Conservation (phyloP, 2,888 invertebrate genomes). For the Tipula helvola region DNA sequence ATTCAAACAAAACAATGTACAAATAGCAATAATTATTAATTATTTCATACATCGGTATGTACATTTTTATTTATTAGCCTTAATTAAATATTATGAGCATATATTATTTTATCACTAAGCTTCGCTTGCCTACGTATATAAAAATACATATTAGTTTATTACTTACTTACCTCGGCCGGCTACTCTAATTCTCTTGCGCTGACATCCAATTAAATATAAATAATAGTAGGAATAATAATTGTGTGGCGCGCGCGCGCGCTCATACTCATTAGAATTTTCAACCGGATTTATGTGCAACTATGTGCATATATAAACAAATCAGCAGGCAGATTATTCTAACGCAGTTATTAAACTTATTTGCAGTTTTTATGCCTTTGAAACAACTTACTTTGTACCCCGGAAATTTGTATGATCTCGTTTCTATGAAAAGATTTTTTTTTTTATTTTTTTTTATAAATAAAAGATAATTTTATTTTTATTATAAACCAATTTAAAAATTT, state of each 20-base stretch:
- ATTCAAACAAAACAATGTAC: neutral
- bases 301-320: neutral
- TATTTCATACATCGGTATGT: neutral
- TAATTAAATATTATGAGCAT: neutral
- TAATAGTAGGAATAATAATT: too few species aligned
- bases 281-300: neutral
- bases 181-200: too few species aligned
- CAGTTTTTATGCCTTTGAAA: neutral
- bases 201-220: too few species aligned
- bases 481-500: neutral
- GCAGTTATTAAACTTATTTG: neutral
- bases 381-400: neutral
- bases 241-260: too few species aligned
- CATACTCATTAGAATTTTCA: neutral
- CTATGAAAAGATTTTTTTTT: neutral
- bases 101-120: neutral
- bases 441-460: neutral
- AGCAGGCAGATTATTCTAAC: neutral
- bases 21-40: neutral
- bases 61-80: neutral
- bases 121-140: neutral
- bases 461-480: neutral
- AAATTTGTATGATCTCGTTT: neutral
- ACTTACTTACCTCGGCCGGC: too few species aligned
- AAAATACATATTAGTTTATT: too few species aligned